Base-by-base conservation (phyloP, 2,888 invertebrate genomes). In the Byasa hedistus region DNA sequence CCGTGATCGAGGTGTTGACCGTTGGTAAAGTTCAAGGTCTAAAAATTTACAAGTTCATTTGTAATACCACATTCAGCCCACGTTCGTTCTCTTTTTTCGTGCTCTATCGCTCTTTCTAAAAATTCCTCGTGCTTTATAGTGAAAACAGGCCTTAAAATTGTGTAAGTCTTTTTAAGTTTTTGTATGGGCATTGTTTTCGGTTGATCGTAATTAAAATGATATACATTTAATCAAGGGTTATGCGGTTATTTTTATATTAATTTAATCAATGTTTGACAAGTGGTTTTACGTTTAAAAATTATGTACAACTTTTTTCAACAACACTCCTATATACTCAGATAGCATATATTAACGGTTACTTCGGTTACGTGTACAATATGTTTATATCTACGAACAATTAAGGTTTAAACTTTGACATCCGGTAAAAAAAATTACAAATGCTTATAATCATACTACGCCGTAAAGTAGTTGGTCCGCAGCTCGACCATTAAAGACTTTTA, bases 11-110 rank as follows among this genome's bases (percentile, higher is more conserved):
- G 52, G 64, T 59, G 27, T 22, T 64, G 52, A 58, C 57, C 22
- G 59, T 58, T 59, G 21, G 54, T 54, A 58, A 64, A 59, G 59
- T 54, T 65, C 56, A 65, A 61, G 65, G 60, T 36, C 27, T 64
- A 21, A 15, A 22, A 32, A 36, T 24, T 61, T 36, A 61, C 15
- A 65, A 60, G 27, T 55, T 56, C 48, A 48, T 17, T 39, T 39
- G 24, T 55, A 21, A 57, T 62, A 63, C 56, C 23, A 15, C 19
- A 27, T 12, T 56, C 48, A 19, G 7, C 19, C 56, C 36, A 61
- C 32, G 51, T 51, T 48, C n/a, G 36, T 22, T 32, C 55, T 21
- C 55, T 60, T 61, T 39, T 60, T 65, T 23, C 61, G 60, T 65
- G 65, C 56, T 65, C 48, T 65, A 65, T 65, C 65, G n/a, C 23